Percentiles rank a stretch among this genome's conserved stretches.
Evolutionary conservation across 2,888 invertebrate genomes (phyloP).

Genomic region (Steromphala cineraria): DNA sequence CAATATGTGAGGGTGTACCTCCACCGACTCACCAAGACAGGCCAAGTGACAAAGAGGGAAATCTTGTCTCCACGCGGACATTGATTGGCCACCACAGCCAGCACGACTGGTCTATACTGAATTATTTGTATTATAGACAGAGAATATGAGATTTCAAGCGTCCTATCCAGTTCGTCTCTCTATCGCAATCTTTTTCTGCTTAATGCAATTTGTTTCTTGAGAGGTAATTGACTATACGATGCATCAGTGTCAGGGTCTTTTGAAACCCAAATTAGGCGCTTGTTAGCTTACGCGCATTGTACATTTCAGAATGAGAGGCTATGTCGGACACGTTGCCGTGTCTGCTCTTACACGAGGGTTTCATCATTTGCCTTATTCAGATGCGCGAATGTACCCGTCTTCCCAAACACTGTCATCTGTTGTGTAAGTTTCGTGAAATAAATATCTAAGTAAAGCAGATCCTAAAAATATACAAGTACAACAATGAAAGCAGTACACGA

Average conservation of each 20-base stretch:
- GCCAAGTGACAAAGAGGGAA: slow-evolving; percentile 5
- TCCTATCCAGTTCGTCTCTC: too few relatives aligned
- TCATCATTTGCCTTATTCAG: too few relatives aligned
- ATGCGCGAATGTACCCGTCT: too few relatives aligned
- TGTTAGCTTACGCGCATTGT: not conserved
- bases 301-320: not conserved
- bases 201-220: not conserved
- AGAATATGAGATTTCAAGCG: not conserved
- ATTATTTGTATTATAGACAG: not conserved
- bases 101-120: not conserved
- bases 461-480: too few relatives aligned
- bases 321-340: too few relatives aligned
- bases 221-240: not conserved
- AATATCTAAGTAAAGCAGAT: too few relatives aligned
- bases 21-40: not conserved
- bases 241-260: not conserved
- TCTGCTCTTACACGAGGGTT: too few relatives aligned
- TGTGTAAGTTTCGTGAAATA: too few relatives aligned
- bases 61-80: not conserved
- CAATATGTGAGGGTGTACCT: not conserved
- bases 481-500: too few relatives aligned
- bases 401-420: too few relatives aligned
- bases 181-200: not conserved
- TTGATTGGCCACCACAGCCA: not conserved
- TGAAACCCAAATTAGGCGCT: not conserved